Evolutionary conservation across 2,888 invertebrate species (phyloP), one percentile per base, ranked within the genome.

Genomic region (Macrophya annulata): DNA sequence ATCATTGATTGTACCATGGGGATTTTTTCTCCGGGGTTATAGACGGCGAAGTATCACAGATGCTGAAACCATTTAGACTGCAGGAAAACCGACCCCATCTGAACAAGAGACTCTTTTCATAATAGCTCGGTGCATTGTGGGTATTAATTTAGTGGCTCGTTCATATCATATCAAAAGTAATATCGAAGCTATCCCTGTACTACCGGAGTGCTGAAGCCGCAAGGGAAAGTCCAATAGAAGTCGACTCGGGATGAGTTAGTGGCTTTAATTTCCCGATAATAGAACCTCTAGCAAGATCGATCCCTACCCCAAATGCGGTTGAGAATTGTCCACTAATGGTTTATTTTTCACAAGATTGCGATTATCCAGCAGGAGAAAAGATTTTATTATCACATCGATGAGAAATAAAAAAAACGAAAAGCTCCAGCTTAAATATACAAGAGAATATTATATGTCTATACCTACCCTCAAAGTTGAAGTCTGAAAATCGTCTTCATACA

Each of bases 71-170:
- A 88, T 88, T 89, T 87, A 85, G 81, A 62, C 43, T n/a, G 62
- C 25, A 25, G n/a, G 25, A 31, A 12, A 68, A 5, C 37, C 72
- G 71, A 71, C 79, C 55, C 71, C 71, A 9, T 31, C 72, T 17
- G 65, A 79, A 59, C 77, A 31, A 40, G 40, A 51, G 68, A 45
- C 31, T 48, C 83, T 48, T 65, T 48, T 40, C 25, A 68, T 83
- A 83, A 83, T 51, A 48, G 45, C 31, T 25, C 43, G 68, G 40
- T 91, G 92, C 92, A 92, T 91, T 91, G 91, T 91, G 90, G 92
- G 91, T 92, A 92, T 92, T 92, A 92, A 92, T 92, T 92, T 92
- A 91, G 92, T 92, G 89, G 92, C 92, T 91, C 91, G 90, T 92
- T 91, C 91, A 92, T 92, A 92, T 91, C 90, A 91, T 92, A 92